Evolutionary conservation across 2,797 vertebrate species (phyloP).

Genomic region (Sarcophilus harrisii): DNA sequence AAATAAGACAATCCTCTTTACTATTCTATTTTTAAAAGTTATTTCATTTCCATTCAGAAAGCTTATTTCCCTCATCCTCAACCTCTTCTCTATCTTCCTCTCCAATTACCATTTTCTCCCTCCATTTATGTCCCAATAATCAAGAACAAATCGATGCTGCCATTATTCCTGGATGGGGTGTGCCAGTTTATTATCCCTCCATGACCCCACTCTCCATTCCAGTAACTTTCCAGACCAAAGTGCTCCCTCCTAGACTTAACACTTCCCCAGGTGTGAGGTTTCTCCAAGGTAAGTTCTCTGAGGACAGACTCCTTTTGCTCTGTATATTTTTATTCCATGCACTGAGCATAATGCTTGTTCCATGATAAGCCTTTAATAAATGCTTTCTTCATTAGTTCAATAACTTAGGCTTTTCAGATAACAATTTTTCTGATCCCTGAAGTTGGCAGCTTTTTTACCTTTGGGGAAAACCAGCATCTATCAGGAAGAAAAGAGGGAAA

Average conservation of each 20-base stretch:
- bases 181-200: not conserved
- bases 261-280: not conserved
- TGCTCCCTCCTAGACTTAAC: not conserved
- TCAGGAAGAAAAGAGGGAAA: constrained; percentile 57
- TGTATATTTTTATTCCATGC: not conserved
- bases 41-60: constrained; percentile 50
- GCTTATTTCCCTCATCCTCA: not conserved
- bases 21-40: not conserved
- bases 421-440: constrained; percentile 33
- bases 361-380: not conserved
- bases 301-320: not conserved
- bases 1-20: constrained; percentile 20
- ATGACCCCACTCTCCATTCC: not conserved
- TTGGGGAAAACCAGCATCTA: constrained; percentile 45
- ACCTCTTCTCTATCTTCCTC: not conserved
- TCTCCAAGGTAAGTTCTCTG: not conserved
- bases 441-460: constrained; percentile 21
- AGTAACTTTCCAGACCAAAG: not conserved
- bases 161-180: not conserved
- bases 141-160: not conserved
- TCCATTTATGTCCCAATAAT: not conserved
- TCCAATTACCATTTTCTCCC: not conserved
- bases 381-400: not conserved
- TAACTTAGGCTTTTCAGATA: constrained; percentile 52
- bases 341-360: not conserved